Evolutionary conservation across 2,888 invertebrate species (phyloP).

Genomic region (Drosophila meridiana): DNA sequence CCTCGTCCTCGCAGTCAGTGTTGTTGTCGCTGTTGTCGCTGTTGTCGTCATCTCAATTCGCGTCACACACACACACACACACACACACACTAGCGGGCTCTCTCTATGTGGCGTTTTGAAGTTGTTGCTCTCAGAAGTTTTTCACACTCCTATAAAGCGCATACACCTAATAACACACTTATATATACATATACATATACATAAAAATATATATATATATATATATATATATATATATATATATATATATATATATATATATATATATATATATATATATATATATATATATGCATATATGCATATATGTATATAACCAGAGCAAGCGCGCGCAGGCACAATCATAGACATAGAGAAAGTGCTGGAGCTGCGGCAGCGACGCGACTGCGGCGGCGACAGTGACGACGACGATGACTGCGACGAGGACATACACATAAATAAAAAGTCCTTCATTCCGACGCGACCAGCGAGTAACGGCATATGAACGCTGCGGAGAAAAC

Average conservation of each 20-base stretch:
- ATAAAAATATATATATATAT: no score
- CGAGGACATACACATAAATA: constrained; percentile 85
- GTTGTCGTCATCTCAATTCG: constrained; percentile 77
- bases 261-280: background rate
- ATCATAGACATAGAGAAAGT: constrained; percentile 41
- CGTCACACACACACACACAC: constrained; percentile 40
- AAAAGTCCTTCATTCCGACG: constrained; percentile 85
- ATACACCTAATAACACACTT: constrained; percentile 11
- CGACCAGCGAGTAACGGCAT: constrained; percentile 84
- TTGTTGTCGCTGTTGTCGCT: constrained; percentile 46
- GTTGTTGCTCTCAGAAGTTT: constrained; percentile 68
- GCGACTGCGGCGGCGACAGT: constrained; percentile 68
- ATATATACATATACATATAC: constrained; percentile 5
- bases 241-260: background rate
- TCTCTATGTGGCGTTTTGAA: constrained; percentile 43
- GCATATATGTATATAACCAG: background rate
- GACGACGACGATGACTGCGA: constrained; percentile 50
- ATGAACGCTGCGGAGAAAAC: constrained; percentile 72
- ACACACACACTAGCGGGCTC: constrained; percentile 8
- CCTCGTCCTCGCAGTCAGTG: constrained; percentile 37
- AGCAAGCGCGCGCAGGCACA: constrained; percentile 16
- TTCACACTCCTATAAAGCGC: constrained; percentile 50
- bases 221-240: background rate
- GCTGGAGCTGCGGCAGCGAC: constrained; percentile 57
- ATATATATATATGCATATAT: no score